Base-by-base conservation (phyloP, 2,888 invertebrate species). In the Hoplodrina ambigua region DNA sequence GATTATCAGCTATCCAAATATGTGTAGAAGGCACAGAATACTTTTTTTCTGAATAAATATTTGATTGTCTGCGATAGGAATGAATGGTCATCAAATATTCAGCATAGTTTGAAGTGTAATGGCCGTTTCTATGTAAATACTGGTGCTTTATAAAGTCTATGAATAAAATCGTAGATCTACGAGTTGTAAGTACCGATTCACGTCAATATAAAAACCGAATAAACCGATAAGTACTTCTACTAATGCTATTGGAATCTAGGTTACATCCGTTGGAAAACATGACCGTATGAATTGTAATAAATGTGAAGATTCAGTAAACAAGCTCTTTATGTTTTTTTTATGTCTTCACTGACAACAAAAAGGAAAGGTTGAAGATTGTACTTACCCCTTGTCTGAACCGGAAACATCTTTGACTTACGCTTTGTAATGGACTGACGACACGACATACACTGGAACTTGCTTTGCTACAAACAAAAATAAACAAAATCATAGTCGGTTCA, bases 11-110 rank as follows among this genome's bases (percentile, higher is more conserved):
- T 66, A 52, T 64, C 37, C 44, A 68, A 46, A 63, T 54, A 1
- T 49, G 10, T 54, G n/a, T 63, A 30, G 15, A 6, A 33, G 1
- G 13, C 41, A 44, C 49, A 64, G 25, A 37, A 58, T 15, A 37
- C 0, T 4, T 37, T 5, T 59, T 69, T 79, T 54, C 13, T 4
- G 19, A 66, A 62, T 58, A 3, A 30, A 20, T 60, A 57, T 65
- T 65, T 57, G 20, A 60, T 72, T 46, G 37, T 46, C 37, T 46
- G n/a, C 49, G 17, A 44, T 73, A 60, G 15, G 25, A 53, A 58
- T 58, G 41, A 53, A 58, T 54, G 46, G 17, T 33, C 37, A 52
- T 75, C 57, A 74, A 74, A 66, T 74, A 76, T 76, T 74, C 74
- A 66, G 19, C 11, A 46, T 54, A 74, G 67, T 67, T 67, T 57